Conservation (phyloP, 2,797 vertebrate species). For the Aplochiton taeniatus region DNA sequence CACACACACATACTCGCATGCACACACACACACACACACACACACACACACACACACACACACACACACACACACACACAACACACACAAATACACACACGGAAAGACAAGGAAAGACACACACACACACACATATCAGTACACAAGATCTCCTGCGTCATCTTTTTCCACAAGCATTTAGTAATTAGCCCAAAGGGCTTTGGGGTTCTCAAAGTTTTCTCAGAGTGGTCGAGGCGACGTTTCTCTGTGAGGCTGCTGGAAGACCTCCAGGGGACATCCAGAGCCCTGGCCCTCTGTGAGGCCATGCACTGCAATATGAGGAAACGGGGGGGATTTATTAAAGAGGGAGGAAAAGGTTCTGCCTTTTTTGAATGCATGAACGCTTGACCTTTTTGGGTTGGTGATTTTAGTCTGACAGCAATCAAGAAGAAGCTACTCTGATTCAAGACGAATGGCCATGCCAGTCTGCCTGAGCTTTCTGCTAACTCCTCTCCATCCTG, state of each 20-base stretch:
- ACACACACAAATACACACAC: slow-evolving; percentile 18
- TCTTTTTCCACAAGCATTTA: slow-evolving; percentile 29
- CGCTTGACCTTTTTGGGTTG: no score
- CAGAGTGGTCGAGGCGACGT: slow-evolving; percentile 38
- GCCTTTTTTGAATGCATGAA: no score
- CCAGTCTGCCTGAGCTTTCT: not conserved
- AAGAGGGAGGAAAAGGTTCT: no score
- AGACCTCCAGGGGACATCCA: not conserved
- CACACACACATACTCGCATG: slow-evolving; percentile 14
- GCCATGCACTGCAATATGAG: slow-evolving; percentile 12
- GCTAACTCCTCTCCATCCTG: slow-evolving; percentile 16
- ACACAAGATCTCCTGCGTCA: slow-evolving; percentile 15
- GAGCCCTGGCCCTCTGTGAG: slow-evolving; percentile 4
- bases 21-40: slow-evolving; percentile 8
- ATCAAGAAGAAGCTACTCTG: slow-evolving; percentile 4
- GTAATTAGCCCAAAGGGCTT: slow-evolving; percentile 61
- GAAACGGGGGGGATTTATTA: not conserved
- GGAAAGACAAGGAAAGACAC: not conserved
- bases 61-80: not conserved
- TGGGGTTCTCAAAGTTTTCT: slow-evolving; percentile 39
- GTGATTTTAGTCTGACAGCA: not conserved
- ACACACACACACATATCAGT: slow-evolving; percentile 3
- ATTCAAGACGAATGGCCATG: not conserved
- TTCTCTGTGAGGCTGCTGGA: slow-evolving; percentile 33
- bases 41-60: slow-evolving; percentile 17